Percentiles rank a stretch among this genome's conserved stretches.
Evolutionary conservation across 2,113 vertebrate species (phyloP).

Genomic region (Elgaria multicarinata): DNA sequence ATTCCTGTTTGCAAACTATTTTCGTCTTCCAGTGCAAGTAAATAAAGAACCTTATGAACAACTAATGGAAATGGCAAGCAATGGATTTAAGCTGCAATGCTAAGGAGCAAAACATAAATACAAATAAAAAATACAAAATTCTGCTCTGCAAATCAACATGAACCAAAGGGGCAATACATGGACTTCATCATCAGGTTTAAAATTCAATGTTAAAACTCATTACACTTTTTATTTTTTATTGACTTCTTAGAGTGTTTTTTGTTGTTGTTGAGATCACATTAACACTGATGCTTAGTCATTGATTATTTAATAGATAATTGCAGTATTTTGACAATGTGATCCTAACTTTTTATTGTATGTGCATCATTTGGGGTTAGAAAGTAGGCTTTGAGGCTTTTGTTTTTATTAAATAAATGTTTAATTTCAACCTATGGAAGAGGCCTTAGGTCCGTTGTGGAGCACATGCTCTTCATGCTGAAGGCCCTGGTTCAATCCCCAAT

Average conservation of each 20-base stretch:
- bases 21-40: not conserved
- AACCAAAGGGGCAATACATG: not conserved
- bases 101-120: not conserved
- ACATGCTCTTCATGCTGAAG: too few species aligned
- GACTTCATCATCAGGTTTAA: not conserved
- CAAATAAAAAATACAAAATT: too few species aligned
- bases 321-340: not conserved
- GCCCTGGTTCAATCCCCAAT: too few species aligned
- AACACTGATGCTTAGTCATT: not conserved
- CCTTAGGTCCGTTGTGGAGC: too few species aligned
- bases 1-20: not conserved
- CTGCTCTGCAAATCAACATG: not conserved
- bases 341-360: not conserved
- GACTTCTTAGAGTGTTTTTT: not conserved
- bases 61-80: not conserved
- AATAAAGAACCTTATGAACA: not conserved
- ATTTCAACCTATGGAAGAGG: too few species aligned
- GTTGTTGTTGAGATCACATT: not conserved
- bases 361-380: not conserved
- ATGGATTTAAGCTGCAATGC: not conserved
- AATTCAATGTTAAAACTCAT: not conserved
- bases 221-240: not conserved
- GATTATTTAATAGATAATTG: not conserved
- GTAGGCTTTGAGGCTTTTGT: not conserved
- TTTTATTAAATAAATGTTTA: not conserved